Evolutionary conservation across 2,888 invertebrate species (phyloP).

Genomic region (Drosophila melanosoma): DNA sequence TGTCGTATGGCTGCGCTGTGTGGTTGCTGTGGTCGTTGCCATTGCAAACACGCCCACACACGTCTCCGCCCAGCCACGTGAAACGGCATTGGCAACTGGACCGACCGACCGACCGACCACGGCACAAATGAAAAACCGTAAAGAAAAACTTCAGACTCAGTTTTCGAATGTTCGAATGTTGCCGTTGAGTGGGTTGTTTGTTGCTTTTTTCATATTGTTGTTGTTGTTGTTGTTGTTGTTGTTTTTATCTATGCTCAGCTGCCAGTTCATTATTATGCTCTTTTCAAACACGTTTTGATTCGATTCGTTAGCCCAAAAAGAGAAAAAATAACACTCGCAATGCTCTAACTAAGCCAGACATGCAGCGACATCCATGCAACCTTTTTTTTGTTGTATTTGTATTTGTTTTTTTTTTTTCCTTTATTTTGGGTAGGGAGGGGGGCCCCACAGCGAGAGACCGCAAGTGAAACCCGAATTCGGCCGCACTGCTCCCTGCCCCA

Average conservation of each 20-base stretch:
- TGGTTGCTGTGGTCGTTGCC: constrained; percentile 34
- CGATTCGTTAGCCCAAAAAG: constrained; percentile 54
- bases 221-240: constrained; percentile 5
- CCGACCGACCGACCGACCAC: constrained; percentile 23
- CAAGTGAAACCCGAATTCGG: constrained; percentile 33
- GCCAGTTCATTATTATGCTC: constrained; percentile 70
- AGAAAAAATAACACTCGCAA: constrained; percentile 15
- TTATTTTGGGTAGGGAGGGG: not conserved
- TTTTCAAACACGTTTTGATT: constrained; percentile 70
- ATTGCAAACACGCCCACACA: constrained; percentile 52
- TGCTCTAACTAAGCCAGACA: constrained; percentile 58
- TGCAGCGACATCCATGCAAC: constrained; percentile 11
- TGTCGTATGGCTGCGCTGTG: constrained; percentile 55
- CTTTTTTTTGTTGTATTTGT: not conserved
- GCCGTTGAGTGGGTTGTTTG: constrained; percentile 24
- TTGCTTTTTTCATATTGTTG: constrained; percentile 1
- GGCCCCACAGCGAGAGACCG: constrained; percentile 52
- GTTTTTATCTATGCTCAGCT: constrained; percentile 20
- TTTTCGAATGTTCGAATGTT: constrained; percentile 27
- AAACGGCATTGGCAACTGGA: constrained; percentile 48
- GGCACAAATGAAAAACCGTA: constrained; percentile 61
- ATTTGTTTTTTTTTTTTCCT: not conserved
- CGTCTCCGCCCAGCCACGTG: constrained; percentile 21
- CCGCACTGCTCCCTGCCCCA: not conserved
- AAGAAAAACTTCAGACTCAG: constrained; percentile 44